Percentiles rank a stretch among this genome's conserved stretches.
Evolutionary conservation across 2,113 vertebrate genomes (phyloP).

Genomic region (Stictonetta naevosa): DNA sequence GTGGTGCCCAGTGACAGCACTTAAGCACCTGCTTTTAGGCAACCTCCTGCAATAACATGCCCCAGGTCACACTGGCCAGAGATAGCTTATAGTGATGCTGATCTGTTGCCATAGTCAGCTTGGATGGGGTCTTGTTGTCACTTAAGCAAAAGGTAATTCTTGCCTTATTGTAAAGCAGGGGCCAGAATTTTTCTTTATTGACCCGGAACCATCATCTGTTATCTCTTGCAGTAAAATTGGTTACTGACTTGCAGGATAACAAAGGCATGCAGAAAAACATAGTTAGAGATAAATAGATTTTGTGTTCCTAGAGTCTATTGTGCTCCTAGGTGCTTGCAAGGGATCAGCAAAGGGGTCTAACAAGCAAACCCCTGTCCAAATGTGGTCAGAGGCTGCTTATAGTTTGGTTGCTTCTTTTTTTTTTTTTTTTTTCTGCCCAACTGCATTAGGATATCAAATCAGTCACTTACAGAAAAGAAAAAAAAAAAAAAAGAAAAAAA

Average conservation of each 20-base stretch:
- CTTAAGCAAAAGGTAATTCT: background rate
- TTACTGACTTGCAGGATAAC: background rate
- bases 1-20: background rate
- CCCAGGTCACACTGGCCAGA: background rate
- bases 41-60: background rate
- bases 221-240: background rate
- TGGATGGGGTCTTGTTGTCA: background rate
- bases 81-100: background rate
- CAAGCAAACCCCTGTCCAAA: background rate
- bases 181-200: background rate
- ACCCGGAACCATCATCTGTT: background rate
- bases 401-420: background rate
- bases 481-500: background rate
- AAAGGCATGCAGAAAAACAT: background rate
- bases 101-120: background rate
- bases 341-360: background rate
- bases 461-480: background rate
- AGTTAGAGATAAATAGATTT: background rate
- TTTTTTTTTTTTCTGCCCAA: background rate
- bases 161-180: background rate
- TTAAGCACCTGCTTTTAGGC: background rate
- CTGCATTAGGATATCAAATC: accelerated
- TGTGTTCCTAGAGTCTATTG: background rate
- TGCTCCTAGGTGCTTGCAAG: background rate
- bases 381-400: background rate